Evolutionary conservation across 2,888 invertebrate genomes (phyloP).

Genomic region (Colostygia pectinataria): DNA sequence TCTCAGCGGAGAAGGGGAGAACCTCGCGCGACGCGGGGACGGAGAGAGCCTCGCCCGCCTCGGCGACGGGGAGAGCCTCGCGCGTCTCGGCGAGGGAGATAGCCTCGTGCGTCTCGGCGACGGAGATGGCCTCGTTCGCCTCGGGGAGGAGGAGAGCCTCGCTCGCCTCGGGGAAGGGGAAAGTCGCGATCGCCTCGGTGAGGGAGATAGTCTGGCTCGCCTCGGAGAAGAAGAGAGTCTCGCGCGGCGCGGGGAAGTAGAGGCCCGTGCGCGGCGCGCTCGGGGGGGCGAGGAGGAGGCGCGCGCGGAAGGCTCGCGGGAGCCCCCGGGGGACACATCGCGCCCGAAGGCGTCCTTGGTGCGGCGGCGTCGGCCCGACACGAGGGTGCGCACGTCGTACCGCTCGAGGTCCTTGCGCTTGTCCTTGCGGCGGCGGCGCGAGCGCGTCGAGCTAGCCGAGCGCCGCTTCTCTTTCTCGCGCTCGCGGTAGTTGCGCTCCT

Average conservation of each 20-base stretch:
- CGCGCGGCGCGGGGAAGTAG: constrained; percentile 55
- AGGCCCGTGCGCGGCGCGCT: constrained; percentile 36
- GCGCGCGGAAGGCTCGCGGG: constrained; percentile 34
- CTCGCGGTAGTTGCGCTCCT: constrained; percentile 88
- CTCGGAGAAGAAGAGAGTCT: constrained; percentile 37
- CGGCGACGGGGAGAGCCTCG: constrained; percentile 21
- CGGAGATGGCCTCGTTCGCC: too few species aligned
- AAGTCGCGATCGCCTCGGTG: constrained; percentile 81
- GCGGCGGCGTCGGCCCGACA: constrained; percentile 86
- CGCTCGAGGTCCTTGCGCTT: constrained; percentile 91
- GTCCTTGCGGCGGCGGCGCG: constrained; percentile 64
- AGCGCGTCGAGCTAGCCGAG: constrained; percentile 43
- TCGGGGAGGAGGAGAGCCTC: constrained; percentile 37
- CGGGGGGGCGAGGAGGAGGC: constrained; percentile 16
- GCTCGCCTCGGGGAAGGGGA: constrained; percentile 80
- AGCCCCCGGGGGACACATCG: constrained; percentile 80
- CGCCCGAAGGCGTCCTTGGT: constrained; percentile 91
- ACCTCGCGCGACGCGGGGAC: constrained; percentile 25
- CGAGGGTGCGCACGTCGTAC: constrained; percentile 91
- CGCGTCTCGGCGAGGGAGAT: constrained; percentile 43
- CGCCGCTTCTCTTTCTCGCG: constrained; percentile 65
- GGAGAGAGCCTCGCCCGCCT: not conserved
- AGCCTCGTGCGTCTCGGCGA: constrained; percentile 38
- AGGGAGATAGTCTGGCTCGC: constrained; percentile 48
- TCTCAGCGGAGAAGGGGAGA: constrained; percentile 32